A percentile compares a stretch with the other conserved stretches of the same genome.
These are phyloP conservation scores for Phaethon lepturus DNA, from an alignment of 2,113 vertebrate species.

Conservation along the genomic window DNA sequence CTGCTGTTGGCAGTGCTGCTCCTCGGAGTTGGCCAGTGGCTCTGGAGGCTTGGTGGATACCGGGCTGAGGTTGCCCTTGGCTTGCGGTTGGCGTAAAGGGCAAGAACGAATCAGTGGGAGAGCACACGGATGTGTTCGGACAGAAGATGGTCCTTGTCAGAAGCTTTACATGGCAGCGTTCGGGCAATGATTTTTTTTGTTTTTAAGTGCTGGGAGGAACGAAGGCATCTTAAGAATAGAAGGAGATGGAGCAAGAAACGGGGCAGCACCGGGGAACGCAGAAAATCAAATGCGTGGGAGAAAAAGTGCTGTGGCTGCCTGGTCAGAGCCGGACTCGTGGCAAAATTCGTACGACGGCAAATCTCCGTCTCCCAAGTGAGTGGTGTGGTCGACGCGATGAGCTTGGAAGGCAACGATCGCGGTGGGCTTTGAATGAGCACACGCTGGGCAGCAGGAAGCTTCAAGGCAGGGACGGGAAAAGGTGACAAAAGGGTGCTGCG, in stretches of 20 bases:
- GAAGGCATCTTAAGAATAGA: neutral
- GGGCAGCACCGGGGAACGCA: neutral
- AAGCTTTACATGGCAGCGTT: neutral
- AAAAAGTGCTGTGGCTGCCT: neutral
- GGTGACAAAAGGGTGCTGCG: neutral
- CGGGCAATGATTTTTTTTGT: neutral
- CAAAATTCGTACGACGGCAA: neutral
- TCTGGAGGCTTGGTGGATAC: neutral
- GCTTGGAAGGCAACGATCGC: neutral
- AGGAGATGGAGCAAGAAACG: neutral
- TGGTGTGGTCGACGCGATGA: accelerated
- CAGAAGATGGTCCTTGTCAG: neutral
- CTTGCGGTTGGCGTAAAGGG: neutral
- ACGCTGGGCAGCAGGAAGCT: too few species aligned
- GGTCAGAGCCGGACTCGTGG: too few species aligned
- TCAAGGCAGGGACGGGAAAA: neutral
- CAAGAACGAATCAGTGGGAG: neutral
- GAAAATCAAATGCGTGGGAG: neutral
- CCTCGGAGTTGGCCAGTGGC: neutral
- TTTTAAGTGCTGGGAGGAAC: neutral
- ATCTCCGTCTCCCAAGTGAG: neutral
- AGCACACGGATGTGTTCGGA: accelerated
- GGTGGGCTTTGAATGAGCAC: neutral
- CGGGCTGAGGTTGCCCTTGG: neutral
- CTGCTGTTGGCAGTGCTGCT: neutral